Percentiles rank a stretch among this genome's conserved stretches.
phyloP scores from a whole-genome alignment of 2,113 vertebrate species.

The Lepus europaeus region DNA sequence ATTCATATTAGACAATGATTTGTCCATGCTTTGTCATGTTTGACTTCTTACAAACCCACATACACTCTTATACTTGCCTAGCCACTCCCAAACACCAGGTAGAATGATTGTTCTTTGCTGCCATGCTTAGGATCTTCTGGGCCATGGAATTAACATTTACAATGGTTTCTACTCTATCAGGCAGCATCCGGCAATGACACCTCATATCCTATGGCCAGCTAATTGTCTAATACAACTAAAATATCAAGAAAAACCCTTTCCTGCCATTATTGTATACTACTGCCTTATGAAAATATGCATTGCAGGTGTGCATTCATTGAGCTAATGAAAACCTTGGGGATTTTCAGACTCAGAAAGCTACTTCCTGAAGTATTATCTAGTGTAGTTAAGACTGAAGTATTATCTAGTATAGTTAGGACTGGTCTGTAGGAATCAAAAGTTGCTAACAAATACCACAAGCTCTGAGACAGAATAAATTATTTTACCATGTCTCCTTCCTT shows the following conservation, averaged over 20 bases:
- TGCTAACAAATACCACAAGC: background rate
- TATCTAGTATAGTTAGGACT: background rate
- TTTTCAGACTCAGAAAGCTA: background rate
- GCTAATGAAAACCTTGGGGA: background rate
- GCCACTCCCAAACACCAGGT: background rate
- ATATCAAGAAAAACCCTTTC: background rate
- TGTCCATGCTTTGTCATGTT: background rate
- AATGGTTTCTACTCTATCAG: slow-evolving; percentile 30
- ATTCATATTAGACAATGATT: background rate
- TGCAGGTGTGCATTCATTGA: background rate
- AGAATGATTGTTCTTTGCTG: background rate
- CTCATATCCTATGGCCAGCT: slow-evolving; percentile 58
- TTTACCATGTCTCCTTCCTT: background rate
- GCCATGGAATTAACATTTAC: slow-evolving; percentile 50
- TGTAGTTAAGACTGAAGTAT: background rate
- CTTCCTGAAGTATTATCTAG: background rate
- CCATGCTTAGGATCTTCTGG: slow-evolving; percentile 16
- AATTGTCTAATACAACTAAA: slow-evolving; percentile 51
- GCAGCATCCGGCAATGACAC: slow-evolving; percentile 53
- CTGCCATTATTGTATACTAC: background rate
- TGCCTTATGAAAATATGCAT: background rate
- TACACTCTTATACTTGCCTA: background rate
- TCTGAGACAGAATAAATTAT: background rate
- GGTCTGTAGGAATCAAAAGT: background rate
- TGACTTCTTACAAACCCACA: slow-evolving; percentile 15